Evolutionary conservation across 1,140 invertebrate genomes (phyloP), one percentile per base, ranked within the genome.

Genomic region (Drosophila triauraria): DNA sequence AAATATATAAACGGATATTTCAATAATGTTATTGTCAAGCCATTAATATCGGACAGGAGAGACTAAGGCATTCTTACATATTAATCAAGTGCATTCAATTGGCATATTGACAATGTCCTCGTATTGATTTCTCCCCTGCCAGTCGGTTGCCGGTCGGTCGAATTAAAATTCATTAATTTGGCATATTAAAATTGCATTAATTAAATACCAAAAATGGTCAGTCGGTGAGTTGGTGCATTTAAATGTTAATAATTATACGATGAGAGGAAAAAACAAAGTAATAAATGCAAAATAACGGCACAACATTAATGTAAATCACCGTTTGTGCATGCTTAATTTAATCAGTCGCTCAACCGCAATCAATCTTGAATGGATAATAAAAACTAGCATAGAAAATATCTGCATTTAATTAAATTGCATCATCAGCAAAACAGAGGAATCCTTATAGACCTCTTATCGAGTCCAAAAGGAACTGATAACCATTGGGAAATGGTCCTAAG

Each of bases 91-190:
- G 75, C 50, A 70, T 68, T 63, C 75, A 82, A n/a, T 51, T 38
- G 75, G 32, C 82, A 86, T 86, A 86, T 87, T 82, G 82, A 79
- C 83, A 69, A 67, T 85, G 82, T 85, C 61, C 69, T 35, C 12
- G 13, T 27, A 43, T 72, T 50, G 4, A 51, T 51, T 30, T 51
- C n/a, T 27, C 17, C 27, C 30, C 27, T 13, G 67, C 75, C 59
- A 62, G 60, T 46, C 54, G 51, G 32, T 47, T 15, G 32, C 61
- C 50, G 62, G n/a, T 59, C 20, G 30, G 46, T 57, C 59, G 53
- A 77, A 75, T 79, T 63, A 61, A 62, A 76, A 71, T 79, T 69
- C 78, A 86, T 87, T 82, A 86, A 87, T 72, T 86, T 86, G 78
- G 62, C 82, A 79, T 76, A 82, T 79, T 81, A 86, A 56, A 87